Conservation (phyloP, 2,113 vertebrate genomes). For the Daubentonia madagascariensis region DNA sequence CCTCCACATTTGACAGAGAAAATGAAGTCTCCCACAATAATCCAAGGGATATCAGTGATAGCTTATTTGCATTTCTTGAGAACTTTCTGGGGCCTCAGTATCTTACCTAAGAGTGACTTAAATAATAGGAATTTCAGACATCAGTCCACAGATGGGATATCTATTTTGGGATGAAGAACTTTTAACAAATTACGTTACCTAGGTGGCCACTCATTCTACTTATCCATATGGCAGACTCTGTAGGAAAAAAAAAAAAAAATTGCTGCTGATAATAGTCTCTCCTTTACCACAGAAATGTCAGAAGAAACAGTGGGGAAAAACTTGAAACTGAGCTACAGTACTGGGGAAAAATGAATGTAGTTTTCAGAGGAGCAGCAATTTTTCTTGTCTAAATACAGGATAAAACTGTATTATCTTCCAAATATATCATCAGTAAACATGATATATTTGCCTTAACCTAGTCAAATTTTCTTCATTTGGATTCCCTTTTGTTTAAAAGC, state of each 20-base stretch:
- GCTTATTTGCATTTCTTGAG: not conserved
- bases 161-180: not conserved
- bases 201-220: not conserved
- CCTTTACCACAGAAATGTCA: not conserved
- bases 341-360: not conserved
- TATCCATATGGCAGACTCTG: not conserved
- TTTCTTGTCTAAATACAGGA: not conserved
- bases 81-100: not conserved
- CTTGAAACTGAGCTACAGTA: not conserved
- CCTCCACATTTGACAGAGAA: not conserved
- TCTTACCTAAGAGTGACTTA: not conserved
- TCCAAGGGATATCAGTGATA: not conserved
- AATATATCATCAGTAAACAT: not conserved
- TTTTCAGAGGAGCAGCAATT: not conserved
- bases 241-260: not conserved
- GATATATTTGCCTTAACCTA: not conserved
- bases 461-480: not conserved
- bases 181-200: not conserved
- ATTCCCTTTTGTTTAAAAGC: not conserved
- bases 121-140: not conserved
- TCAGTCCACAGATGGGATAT: not conserved
- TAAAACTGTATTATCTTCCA: not conserved
- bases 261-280: not conserved
- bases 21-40: not conserved
- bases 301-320: not conserved